A percentile compares a stretch with the other conserved stretches of the same genome.
Conservation (phyloP, 2,797 vertebrate genomes). For the Helarctos malayanus region DNA sequence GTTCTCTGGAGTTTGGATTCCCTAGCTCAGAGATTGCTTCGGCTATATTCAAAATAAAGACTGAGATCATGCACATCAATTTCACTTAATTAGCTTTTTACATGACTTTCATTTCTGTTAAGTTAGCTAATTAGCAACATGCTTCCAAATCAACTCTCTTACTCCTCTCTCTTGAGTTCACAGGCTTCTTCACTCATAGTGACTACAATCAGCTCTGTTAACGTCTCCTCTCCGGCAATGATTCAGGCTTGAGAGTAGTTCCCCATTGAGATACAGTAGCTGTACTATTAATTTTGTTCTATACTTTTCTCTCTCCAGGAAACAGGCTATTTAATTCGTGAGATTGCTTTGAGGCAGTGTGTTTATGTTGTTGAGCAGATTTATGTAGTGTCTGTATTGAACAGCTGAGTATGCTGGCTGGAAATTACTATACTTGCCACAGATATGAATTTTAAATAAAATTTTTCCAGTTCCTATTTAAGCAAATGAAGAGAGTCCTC, state of each 20-base stretch:
- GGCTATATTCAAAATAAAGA: slow-evolving; percentile 74
- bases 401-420: slow-evolving; percentile 63
- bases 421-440: slow-evolving; percentile 68
- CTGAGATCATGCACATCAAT: slow-evolving; percentile 75
- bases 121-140: slow-evolving; percentile 81
- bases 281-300: slow-evolving; percentile 79
- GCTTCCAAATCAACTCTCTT: slow-evolving; percentile 74
- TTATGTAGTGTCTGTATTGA: slow-evolving; percentile 57
- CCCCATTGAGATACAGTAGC: slow-evolving; percentile 67
- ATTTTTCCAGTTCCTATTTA: slow-evolving; percentile 65
- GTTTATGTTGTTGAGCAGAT: slow-evolving; percentile 74
- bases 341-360: slow-evolving; percentile 69
- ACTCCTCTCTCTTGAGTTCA: slow-evolving; percentile 67
- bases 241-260: slow-evolving; percentile 67
- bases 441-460: slow-evolving; percentile 65
- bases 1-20: slow-evolving; percentile 23
- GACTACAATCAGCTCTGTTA: not conserved
- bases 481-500: slow-evolving; percentile 17
- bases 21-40: slow-evolving; percentile 35
- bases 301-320: slow-evolving; percentile 68
- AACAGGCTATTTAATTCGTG: slow-evolving; percentile 73
- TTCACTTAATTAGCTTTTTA: slow-evolving; percentile 84
- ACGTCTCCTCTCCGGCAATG: slow-evolving; percentile 22
- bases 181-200: slow-evolving; percentile 38
- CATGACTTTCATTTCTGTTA: slow-evolving; percentile 81